Evolutionary conservation across 2,797 vertebrate genomes (phyloP).

Genomic region (Sebastes oblongus): DNA sequence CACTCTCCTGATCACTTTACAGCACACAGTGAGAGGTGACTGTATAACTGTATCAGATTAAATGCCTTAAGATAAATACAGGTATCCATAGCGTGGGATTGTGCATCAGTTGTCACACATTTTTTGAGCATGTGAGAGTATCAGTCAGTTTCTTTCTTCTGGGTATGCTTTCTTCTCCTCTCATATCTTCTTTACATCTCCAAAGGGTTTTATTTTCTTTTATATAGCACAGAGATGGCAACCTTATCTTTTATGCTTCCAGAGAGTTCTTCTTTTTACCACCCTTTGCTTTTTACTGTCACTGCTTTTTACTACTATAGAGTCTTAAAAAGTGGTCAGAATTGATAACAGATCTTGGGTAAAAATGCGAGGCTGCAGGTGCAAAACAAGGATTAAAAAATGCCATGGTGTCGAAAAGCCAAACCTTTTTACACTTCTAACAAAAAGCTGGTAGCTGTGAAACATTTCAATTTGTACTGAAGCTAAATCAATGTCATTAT

Average conservation of each 20-base stretch:
- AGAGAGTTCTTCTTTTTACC: conserved; percentile 19
- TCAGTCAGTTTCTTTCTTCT: conserved; percentile 15
- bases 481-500: conserved; percentile 25
- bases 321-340: conserved; percentile 8
- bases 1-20: conserved; percentile 7
- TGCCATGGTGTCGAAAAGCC: background rate
- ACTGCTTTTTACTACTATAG: background rate
- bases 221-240: background rate
- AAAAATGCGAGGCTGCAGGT: conserved; percentile 33
- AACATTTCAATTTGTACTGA: conserved; percentile 18
- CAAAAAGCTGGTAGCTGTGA: conserved; percentile 32
- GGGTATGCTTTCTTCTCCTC: background rate
- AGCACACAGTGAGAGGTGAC: conserved; percentile 12
- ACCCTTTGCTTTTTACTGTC: background rate
- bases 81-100: background rate
- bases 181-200: conserved; percentile 35
- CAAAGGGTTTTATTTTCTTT: background rate
- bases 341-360: conserved; percentile 14
- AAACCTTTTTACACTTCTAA: conserved; percentile 27
- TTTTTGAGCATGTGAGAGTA: background rate
- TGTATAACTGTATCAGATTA: background rate
- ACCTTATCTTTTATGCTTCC: conserved; percentile 33
- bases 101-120: background rate
- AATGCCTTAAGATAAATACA: background rate
- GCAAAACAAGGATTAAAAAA: conserved; percentile 17